A percentile compares a stretch with the other conserved stretches of the same genome.
phyloP scores from a whole-genome alignment of 2,888 invertebrate genomes.

The Macropis europaea region DNA sequence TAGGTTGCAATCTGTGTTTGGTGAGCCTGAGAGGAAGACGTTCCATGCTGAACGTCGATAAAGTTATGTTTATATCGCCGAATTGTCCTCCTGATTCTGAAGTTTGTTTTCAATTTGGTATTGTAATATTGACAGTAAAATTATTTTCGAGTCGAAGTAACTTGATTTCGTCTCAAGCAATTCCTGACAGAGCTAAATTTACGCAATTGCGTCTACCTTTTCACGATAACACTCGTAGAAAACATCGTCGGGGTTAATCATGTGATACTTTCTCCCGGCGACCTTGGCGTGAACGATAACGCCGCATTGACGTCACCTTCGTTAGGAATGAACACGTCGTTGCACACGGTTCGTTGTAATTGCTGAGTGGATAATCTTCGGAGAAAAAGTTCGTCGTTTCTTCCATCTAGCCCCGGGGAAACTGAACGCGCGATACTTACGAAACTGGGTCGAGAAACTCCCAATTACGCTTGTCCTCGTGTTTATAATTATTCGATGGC shows the following conservation, averaged over 20 bases:
- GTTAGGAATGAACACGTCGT: slow-evolving; percentile 44
- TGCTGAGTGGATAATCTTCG: slow-evolving; percentile 43
- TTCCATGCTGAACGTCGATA: no score
- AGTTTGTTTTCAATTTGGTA: no score
- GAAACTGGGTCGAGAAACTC: slow-evolving; percentile 28
- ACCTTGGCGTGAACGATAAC: slow-evolving; percentile 53
- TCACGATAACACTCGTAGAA: no score
- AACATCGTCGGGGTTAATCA: no score
- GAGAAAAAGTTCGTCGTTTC: slow-evolving; percentile 22
- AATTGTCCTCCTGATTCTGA: no score
- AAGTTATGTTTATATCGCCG: no score
- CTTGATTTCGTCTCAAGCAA: no score
- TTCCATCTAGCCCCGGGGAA: slow-evolving; percentile 1
- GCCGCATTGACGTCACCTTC: slow-evolving; percentile 53
- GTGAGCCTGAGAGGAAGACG: no score
- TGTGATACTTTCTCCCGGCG: slow-evolving; percentile 42
- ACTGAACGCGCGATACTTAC: neutral
- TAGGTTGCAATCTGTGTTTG: no score
- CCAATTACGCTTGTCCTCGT: slow-evolving; percentile 13
- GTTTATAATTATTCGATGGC: slow-evolving; percentile 31
- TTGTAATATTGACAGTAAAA: no score
- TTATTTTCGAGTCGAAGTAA: no score
- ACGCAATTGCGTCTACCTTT: slow-evolving; percentile 33
- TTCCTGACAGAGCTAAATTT: slow-evolving; percentile 23
- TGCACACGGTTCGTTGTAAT: slow-evolving; percentile 42